Percentiles rank a stretch among this genome's conserved stretches.
phyloP scores from a whole-genome alignment of 2,888 invertebrate genomes.

The Podabrus alpinus region DNA sequence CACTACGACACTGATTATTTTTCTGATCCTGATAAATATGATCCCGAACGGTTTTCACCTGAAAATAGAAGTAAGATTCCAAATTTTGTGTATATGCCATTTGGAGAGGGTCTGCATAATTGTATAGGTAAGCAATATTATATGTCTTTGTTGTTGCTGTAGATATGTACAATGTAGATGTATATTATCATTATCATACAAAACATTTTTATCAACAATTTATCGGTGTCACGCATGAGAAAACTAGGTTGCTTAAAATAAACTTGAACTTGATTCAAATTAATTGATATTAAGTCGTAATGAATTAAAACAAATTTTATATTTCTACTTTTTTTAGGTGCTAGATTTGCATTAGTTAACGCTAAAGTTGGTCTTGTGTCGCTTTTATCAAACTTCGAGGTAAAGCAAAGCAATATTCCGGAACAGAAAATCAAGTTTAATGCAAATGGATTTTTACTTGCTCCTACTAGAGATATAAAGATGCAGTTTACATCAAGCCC shows the following conservation, averaged over 20 bases:
- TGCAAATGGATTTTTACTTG: conserved; percentile 32
- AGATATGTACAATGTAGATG: too few species aligned
- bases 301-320: too few species aligned
- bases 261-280: not conserved
- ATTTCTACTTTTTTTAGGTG: conserved; percentile 36
- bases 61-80: conserved; percentile 32
- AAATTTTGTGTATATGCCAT: conserved; percentile 40
- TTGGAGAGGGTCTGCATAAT: conserved; percentile 42
- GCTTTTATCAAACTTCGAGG: conserved; percentile 34
- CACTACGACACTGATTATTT: conserved; percentile 45
- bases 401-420: conserved; percentile 28
- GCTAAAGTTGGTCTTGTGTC: conserved; percentile 34
- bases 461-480: conserved; percentile 9
- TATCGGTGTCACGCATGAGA: too few species aligned
- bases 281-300: too few species aligned
- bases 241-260: not conserved
- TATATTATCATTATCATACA: too few species aligned
- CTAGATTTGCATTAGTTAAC: conserved; percentile 36
- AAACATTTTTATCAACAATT: too few species aligned
- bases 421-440: conserved; percentile 30
- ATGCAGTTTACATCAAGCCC: not conserved
- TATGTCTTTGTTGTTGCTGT: conserved; percentile 9
- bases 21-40: conserved; percentile 41
- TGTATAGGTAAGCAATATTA: conserved; percentile 40
- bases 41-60: conserved; percentile 42